phyloP scores from a whole-genome alignment of 2,797 vertebrate genomes.

The Graptemys geographica region DNA sequence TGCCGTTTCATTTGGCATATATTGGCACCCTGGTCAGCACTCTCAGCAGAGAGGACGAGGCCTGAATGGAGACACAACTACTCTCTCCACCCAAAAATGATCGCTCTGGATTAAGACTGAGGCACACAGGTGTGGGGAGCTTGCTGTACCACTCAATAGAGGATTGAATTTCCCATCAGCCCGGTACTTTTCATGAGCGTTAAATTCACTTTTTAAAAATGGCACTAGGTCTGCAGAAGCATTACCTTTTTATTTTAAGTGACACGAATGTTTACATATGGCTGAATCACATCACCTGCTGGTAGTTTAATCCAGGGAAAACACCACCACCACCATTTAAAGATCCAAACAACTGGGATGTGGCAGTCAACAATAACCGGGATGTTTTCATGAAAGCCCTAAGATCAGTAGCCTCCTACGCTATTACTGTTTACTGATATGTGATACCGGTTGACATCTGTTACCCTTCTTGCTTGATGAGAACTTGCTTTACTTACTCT shows the following conservation, averaged over 20 bases:
- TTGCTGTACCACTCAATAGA: constrained; percentile 51
- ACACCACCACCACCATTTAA: background rate
- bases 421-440: constrained; percentile 83
- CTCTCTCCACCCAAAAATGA: constrained; percentile 60
- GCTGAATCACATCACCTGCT: constrained; percentile 22
- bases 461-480: constrained; percentile 78
- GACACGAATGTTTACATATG: constrained; percentile 19
- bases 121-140: constrained; percentile 1
- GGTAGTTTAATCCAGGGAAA: constrained; percentile 29
- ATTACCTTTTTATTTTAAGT: constrained; percentile 47
- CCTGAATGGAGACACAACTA: constrained; percentile 61
- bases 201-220: constrained; percentile 43
- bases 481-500: constrained; percentile 75
- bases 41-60: constrained; percentile 64
- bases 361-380: constrained; percentile 27
- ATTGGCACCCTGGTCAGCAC: constrained; percentile 65
- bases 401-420: constrained; percentile 72
- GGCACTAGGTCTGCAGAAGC: constrained; percentile 22
- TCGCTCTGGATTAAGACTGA: constrained; percentile 57
- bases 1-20: constrained; percentile 71
- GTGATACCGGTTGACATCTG: constrained; percentile 81
- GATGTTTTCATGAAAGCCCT: constrained; percentile 67
- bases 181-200: background rate
- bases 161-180: constrained; percentile 57
- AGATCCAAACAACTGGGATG: constrained; percentile 56